Evolutionary conservation across 2,113 vertebrate species (phyloP).

Genomic region (Oryzias javanicus): DNA sequence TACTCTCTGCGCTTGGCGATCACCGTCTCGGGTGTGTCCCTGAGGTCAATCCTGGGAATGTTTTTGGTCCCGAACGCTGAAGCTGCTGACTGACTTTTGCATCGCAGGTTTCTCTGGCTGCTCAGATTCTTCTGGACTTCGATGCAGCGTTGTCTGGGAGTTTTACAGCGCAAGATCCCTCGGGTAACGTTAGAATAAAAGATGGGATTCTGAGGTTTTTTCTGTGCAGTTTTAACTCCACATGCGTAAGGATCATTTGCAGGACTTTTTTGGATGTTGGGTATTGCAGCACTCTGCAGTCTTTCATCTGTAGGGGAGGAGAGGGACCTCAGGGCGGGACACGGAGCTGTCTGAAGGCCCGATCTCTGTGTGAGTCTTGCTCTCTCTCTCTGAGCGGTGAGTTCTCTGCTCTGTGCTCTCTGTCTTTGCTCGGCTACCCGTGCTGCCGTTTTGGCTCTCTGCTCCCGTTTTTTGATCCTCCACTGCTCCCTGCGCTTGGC

Average conservation of each 20-base stretch:
- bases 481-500: slow-evolving; percentile 76
- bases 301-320: too few species aligned
- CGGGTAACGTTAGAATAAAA: slow-evolving; percentile 30
- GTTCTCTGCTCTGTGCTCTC: slow-evolving; percentile 20
- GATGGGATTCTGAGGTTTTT: slow-evolving; percentile 15
- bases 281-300: slow-evolving; percentile 5
- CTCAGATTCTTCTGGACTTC: slow-evolving; percentile 58
- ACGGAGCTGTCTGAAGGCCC: slow-evolving; percentile 26
- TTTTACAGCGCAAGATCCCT: slow-evolving; percentile 46
- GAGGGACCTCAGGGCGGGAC: too few species aligned
- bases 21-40: slow-evolving; percentile 67
- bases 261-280: slow-evolving; percentile 16
- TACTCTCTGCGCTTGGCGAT: slow-evolving; percentile 74
- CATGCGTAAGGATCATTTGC: slow-evolving; percentile 26
- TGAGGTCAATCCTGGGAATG: slow-evolving; percentile 40
- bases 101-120: slow-evolving; percentile 50
- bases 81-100: slow-evolving; percentile 31
- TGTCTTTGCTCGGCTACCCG: slow-evolving; percentile 54
- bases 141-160: slow-evolving; percentile 51
- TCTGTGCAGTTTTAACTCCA: slow-evolving; percentile 1
- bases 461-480: slow-evolving; percentile 79
- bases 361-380: slow-evolving; percentile 7
- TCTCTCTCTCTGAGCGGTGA: slow-evolving; percentile 35
- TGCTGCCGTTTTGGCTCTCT: slow-evolving; percentile 73
- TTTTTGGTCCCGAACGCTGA: slow-evolving; percentile 27